phyloP scores from a whole-genome alignment of 2,888 invertebrate genomes.

The Bugulina stolonifera region DNA sequence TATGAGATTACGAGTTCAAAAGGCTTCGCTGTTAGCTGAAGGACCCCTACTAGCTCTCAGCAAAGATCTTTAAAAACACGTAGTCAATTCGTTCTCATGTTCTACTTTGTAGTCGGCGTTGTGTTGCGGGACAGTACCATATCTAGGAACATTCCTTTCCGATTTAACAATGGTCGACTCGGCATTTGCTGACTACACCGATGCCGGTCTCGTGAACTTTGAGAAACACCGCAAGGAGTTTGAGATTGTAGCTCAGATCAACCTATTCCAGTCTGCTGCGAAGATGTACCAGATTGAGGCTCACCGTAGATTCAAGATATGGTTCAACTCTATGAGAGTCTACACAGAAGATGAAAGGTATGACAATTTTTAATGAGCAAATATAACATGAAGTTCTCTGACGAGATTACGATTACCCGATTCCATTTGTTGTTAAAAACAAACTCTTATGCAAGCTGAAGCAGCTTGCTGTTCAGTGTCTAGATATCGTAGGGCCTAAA shows the following conservation, averaged over 20 bases:
- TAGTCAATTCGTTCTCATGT: neutral
- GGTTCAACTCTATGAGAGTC: slow-evolving; percentile 88
- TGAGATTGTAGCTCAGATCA: slow-evolving; percentile 93
- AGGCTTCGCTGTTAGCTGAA: no score
- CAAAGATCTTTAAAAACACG: no score
- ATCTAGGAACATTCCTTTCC: slow-evolving; percentile 92
- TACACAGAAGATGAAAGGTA: slow-evolving; percentile 88
- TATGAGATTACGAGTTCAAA: no score
- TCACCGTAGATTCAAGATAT: slow-evolving; percentile 83
- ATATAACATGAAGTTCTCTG: no score
- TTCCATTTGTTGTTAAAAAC: no score
- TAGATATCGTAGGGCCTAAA: no score
- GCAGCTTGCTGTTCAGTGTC: no score
- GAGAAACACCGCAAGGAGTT: slow-evolving; percentile 97
- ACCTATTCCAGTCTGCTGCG: slow-evolving; percentile 89
- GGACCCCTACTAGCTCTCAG: no score
- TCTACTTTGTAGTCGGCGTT: neutral
- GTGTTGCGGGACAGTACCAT: slow-evolving; percentile 79
- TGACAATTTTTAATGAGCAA: no score
- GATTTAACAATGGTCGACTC: slow-evolving; percentile 98
- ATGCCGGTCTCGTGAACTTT: slow-evolving; percentile 81
- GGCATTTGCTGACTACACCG: slow-evolving; percentile 59
- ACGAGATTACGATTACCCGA: no score
- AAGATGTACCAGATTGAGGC: slow-evolving; percentile 83
- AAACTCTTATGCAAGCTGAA: no score